These are phyloP conservation scores for Scaptomyza hsui DNA, from an alignment of 1,140 invertebrate species.

Conservation along the genomic window DNA sequence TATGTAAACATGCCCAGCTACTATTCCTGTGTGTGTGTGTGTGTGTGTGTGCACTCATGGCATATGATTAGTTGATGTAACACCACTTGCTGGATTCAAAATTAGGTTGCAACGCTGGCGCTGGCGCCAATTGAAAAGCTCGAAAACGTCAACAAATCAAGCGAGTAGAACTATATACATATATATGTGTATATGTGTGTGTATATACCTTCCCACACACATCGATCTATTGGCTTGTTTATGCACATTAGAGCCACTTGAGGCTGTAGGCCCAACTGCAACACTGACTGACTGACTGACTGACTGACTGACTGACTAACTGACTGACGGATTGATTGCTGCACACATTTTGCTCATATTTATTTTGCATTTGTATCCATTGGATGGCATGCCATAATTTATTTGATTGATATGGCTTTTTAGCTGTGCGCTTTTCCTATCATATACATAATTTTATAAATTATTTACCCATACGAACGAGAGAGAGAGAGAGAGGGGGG, in stretches of 20 bases:
- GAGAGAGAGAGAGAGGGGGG: no score
- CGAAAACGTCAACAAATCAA: conserved; percentile 49
- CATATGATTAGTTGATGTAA: conserved; percentile 72
- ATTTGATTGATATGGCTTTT: conserved; percentile 77
- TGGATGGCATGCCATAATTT: conserved; percentile 60
- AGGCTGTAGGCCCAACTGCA: conserved; percentile 38
- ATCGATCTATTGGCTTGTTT: conserved; percentile 52
- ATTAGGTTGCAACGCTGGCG: conserved; percentile 68
- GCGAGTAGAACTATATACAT: conserved; percentile 23
- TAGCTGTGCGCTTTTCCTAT: conserved; percentile 25
- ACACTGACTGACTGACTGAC: conserved; percentile 24
- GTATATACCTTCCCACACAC: not conserved
- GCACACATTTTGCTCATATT: conserved; percentile 45
- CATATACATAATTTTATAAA: conserved; percentile 64
- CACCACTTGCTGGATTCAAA: conserved; percentile 67
- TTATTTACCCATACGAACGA: conserved; percentile 57
- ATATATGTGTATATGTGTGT: no score
- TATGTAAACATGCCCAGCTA: conserved; percentile 35
- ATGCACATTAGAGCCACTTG: conserved; percentile 64
- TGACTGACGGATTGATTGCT: conserved; percentile 60
- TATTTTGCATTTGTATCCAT: conserved; percentile 63
- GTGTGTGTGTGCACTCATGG: conserved; percentile 40
- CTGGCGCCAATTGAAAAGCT: conserved; percentile 61
- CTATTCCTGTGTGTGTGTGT: not conserved
- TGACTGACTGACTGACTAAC: conserved; percentile 25